Conservation (phyloP, 1,140 invertebrate species). For the Panagrolaimus sp. region DNA sequence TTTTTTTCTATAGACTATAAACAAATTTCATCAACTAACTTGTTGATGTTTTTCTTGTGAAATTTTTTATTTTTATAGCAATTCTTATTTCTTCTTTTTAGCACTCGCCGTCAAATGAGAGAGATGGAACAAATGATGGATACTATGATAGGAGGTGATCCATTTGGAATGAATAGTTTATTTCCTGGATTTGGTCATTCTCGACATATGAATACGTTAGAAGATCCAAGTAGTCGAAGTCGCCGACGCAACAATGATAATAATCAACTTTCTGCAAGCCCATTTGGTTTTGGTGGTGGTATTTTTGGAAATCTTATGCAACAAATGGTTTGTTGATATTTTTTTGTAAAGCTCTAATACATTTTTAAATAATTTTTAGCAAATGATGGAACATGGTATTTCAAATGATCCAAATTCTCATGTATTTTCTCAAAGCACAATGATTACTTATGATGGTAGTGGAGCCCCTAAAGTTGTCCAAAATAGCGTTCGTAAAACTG, state of each 20-base stretch:
- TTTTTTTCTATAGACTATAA: no score
- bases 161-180: slow-evolving; percentile 27
- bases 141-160: slow-evolving; percentile 38
- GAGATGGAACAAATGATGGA: slow-evolving; percentile 52
- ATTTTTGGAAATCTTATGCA: slow-evolving; percentile 40
- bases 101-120: slow-evolving; percentile 47
- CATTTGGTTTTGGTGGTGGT: slow-evolving; percentile 23
- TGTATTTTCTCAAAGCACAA: slow-evolving; percentile 51
- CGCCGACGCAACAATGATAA: neutral
- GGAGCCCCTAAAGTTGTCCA: slow-evolving; percentile 45
- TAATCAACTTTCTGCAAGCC: neutral
- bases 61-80: neutral
- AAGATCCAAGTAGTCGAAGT: slow-evolving; percentile 46
- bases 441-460: slow-evolving; percentile 45
- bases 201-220: slow-evolving; percentile 8
- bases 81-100: slow-evolving; percentile 25
- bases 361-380: slow-evolving; percentile 14
- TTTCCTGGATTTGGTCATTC: neutral
- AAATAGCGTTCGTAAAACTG: slow-evolving; percentile 47
- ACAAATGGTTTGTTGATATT: slow-evolving; percentile 28
- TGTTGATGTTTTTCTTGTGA: neutral
- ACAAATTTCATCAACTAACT: neutral
- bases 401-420: slow-evolving; percentile 48
- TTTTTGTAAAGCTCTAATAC: neutral
- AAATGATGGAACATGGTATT: slow-evolving; percentile 28